Conservation (phyloP, 2,888 invertebrate genomes). For the Ichneumon xanthorius region DNA sequence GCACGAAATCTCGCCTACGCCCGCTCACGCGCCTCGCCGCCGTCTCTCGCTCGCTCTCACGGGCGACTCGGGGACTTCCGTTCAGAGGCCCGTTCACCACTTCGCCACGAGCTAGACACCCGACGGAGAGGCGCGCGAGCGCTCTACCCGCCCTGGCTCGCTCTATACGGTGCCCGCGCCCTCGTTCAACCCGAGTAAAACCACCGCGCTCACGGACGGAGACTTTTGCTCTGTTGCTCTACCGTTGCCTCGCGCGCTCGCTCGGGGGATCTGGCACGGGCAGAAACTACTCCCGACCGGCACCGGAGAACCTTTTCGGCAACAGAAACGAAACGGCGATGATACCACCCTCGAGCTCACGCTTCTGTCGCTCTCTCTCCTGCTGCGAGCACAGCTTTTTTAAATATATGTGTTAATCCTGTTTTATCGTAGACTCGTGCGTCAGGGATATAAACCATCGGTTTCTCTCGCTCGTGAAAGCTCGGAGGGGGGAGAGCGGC, state of each 20-base stretch:
- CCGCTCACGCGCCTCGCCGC: conserved; percentile 66
- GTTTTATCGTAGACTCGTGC: conserved; percentile 9
- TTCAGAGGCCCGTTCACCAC: conserved; percentile 78
- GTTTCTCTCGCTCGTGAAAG: background rate
- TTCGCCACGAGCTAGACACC: conserved; percentile 69
- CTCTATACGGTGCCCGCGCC: conserved; percentile 75
- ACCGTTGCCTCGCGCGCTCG: background rate
- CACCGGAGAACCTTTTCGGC: conserved; percentile 1
- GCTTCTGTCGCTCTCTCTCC: background rate
- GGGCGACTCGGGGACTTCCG: conserved; percentile 70
- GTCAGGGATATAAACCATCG: background rate
- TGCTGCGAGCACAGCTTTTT: background rate
- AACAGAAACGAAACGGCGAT: background rate
- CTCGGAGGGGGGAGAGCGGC: background rate
- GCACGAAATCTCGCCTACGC: conserved; percentile 82
- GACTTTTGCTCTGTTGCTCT: conserved; percentile 11
- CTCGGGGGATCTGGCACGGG: background rate
- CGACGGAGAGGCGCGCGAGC: conserved; percentile 55
- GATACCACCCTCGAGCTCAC: background rate
- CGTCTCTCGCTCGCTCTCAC: conserved; percentile 25
- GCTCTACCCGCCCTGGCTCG: conserved; percentile 40
- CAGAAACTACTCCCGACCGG: background rate
- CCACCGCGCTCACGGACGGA: conserved; percentile 68
- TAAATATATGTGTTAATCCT: background rate
- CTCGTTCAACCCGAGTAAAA: conserved; percentile 78